Evolutionary conservation across 2,797 vertebrate genomes (phyloP).

Genomic region (Phrynocephalus guinanensis): DNA sequence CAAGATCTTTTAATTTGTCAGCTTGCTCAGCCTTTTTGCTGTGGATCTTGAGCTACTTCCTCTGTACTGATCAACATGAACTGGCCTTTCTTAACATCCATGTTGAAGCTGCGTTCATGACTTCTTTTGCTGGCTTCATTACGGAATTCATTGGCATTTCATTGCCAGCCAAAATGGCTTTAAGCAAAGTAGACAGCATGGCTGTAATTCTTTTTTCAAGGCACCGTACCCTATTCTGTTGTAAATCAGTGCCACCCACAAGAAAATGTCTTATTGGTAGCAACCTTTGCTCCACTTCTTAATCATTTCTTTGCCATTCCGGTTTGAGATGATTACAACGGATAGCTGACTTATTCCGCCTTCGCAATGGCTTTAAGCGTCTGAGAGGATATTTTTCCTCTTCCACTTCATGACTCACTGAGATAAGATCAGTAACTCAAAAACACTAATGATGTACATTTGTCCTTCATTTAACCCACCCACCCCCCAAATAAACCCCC

Average conservation of each 20-base stretch:
- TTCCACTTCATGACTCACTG: background rate
- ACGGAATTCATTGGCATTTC: background rate
- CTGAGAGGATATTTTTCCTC: constrained; percentile 5
- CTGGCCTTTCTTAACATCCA: no score
- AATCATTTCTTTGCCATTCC: constrained; percentile 5
- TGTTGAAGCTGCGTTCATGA: no score
- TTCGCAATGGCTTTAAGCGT: constrained; percentile 2
- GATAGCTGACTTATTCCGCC: background rate
- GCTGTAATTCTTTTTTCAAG: background rate
- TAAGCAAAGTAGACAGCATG: constrained; percentile 17
- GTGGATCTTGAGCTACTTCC: no score
- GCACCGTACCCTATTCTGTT: constrained; percentile 14
- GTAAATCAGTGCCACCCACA: constrained; percentile 25
- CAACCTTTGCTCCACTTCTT: constrained; percentile 14
- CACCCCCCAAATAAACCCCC: no score
- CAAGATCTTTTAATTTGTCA: no score
- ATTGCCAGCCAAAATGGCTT: constrained; percentile 21
- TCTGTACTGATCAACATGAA: no score
- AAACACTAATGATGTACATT: background rate
- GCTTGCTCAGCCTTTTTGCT: no score
- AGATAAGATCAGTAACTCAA: constrained; percentile 22
- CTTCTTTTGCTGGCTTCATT: background rate
- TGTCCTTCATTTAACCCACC: constrained; percentile 20
- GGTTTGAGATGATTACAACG: background rate
- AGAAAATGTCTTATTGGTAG: constrained; percentile 10